These are phyloP conservation scores for Drosophila vallismaia DNA, from an alignment of 2,888 invertebrate species.

Conservation along the genomic window DNA sequence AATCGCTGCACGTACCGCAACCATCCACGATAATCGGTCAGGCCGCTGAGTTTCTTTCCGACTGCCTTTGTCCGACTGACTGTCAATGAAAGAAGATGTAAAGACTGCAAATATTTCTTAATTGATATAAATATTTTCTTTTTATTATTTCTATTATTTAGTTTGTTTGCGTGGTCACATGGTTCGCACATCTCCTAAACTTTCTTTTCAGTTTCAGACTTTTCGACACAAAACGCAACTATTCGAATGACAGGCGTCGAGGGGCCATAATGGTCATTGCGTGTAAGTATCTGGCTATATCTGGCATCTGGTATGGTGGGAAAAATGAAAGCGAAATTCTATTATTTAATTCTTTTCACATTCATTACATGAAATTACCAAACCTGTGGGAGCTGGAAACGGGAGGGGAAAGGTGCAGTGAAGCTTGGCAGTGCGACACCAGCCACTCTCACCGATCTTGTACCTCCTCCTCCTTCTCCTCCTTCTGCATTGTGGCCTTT, in stretches of 20 bases:
- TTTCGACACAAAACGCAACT: conserved; percentile 52
- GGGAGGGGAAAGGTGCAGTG: conserved; percentile 9
- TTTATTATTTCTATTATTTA: conserved; percentile 24
- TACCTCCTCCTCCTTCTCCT: not conserved
- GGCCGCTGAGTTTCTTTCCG: conserved; percentile 20
- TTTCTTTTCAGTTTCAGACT: conserved; percentile 66
- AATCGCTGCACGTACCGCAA: conserved; percentile 46
- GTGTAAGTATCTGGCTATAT: conserved; percentile 47
- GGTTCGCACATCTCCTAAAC: conserved; percentile 43
- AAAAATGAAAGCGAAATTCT: conserved; percentile 82
- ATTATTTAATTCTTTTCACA: conserved; percentile 82
- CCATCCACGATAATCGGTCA: conserved; percentile 53
- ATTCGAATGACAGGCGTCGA: conserved; percentile 36
- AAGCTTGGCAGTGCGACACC: conserved; percentile 8
- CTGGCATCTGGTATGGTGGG: conserved; percentile 45
- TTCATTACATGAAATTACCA: conserved; percentile 73
- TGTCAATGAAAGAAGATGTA: conserved; percentile 22
- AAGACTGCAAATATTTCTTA: conserved; percentile 44
- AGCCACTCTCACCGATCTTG: conserved; percentile 44
- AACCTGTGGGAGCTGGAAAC: conserved; percentile 12
- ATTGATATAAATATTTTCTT: conserved; percentile 50
- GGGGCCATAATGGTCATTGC: conserved; percentile 64
- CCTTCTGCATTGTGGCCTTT: conserved; percentile 34
- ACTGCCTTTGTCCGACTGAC: conserved; percentile 25
- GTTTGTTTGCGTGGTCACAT: conserved; percentile 22